Percentiles rank a stretch among this genome's conserved stretches.
Evolutionary conservation across 2,113 vertebrate genomes (phyloP).

Genomic region (Spheniscus mendiculus): DNA sequence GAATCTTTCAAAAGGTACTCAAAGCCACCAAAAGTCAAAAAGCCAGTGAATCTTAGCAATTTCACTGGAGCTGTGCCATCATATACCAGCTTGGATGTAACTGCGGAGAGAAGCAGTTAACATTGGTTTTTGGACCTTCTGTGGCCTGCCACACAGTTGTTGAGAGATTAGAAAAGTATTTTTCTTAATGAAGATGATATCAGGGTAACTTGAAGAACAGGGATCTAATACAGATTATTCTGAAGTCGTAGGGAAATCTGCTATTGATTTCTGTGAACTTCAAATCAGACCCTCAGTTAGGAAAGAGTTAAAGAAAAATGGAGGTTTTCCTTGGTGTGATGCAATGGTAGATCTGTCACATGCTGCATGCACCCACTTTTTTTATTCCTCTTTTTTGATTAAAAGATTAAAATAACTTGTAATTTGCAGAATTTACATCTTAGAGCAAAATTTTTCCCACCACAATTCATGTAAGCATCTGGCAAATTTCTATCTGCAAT

Average conservation of each 20-base stretch:
- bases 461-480: neutral
- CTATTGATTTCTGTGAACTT: neutral
- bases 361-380: neutral
- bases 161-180: neutral
- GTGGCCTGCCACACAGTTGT: too few relatives aligned
- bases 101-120: neutral
- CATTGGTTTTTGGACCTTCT: neutral
- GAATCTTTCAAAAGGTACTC: neutral
- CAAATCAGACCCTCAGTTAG: neutral
- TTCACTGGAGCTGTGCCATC: neutral
- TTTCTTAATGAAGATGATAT: neutral
- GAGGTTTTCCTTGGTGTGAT: neutral
- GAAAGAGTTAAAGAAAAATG: neutral
- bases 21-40: neutral
- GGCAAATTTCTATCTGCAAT: neutral
- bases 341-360: neutral
- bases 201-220: neutral
- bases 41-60: neutral
- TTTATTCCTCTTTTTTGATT: neutral
- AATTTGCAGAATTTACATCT: neutral
- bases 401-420: neutral
- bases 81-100: neutral
- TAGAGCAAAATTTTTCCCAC: neutral
- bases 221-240: neutral
- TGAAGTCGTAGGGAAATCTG: neutral